Evolutionary conservation across 2,888 invertebrate genomes (phyloP), one percentile per base, ranked within the genome.

Genomic region (Sinohyriopsis cumingii): DNA sequence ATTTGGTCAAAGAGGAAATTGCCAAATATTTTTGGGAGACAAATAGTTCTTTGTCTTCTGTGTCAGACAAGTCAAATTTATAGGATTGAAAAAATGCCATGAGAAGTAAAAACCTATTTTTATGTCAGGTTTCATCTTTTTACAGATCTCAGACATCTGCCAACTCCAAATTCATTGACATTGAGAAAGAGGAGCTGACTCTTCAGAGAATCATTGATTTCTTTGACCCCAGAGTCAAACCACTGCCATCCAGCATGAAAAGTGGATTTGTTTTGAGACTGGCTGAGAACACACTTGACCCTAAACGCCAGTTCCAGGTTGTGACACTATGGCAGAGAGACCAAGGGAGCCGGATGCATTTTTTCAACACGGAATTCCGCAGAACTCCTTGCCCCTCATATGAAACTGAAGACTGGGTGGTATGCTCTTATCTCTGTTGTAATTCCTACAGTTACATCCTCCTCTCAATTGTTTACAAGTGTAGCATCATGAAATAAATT

Each of bases 391-490:
- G 66, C 20, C 71, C 73, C n/a, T 61, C 53, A 22, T 63, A 57
- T 25, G 77, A 79, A 63, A 69, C 62, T 4, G 59, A 72, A 67
- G 70, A 75, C 55, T 80, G 78, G 76, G 76, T 76, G 72, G 82
- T 82, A 66, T 66, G 68, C 66, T 45, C 45, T 45, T 45, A 15
- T 15, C 45, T 45, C 15, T 15, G 15, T 45, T 53, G 19, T 60
- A 15, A 15, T 45, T 45, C 45, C 15, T 45, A 45, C 45, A 45
- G 15, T 45, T 45, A 12, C 45, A 45, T 45, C 15, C 33, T 9
- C 33, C 7, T 33, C 33, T 33, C 3, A 15, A 15, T 45, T 45
- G 12, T 12, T 45, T 45, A 9, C 45, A 45, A 45, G 45, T 45
- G 45, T 45, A 45, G 45, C 45, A 45, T 45, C 45, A 45, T 15